phyloP scores from a whole-genome alignment of 2,797 vertebrate genomes.

The Danio aesculapii region DNA sequence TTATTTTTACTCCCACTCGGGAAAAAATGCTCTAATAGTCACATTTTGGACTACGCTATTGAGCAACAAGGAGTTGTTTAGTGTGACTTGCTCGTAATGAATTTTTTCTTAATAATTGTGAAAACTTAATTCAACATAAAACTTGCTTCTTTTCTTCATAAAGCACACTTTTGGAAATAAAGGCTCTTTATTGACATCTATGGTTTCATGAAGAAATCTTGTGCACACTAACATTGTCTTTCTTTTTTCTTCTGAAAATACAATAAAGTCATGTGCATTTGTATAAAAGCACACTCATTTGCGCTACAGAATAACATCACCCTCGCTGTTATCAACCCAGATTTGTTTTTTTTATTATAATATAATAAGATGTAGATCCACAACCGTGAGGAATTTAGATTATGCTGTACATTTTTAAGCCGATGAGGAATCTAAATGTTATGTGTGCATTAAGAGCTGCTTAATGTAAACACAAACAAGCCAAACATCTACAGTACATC shows the following conservation, averaged over 20 bases:
- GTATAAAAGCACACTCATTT: background rate
- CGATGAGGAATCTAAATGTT: background rate
- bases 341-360: background rate
- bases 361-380: background rate
- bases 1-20: conserved; percentile 16
- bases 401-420: conserved; percentile 25
- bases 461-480: conserved; percentile 28
- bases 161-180: too few species aligned
- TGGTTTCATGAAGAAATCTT: too few species aligned
- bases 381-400: conserved; percentile 15
- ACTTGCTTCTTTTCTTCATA: too few species aligned
- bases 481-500: conserved; percentile 6
- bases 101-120: background rate
- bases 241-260: background rate
- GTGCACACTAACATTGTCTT: background rate
- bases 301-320: background rate
- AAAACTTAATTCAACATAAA: background rate
- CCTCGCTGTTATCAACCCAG: background rate
- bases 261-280: background rate
- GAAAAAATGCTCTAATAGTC: background rate
- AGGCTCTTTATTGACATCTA: too few species aligned
- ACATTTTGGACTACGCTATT: background rate
- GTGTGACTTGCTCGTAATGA: background rate
- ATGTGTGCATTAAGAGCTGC: conserved; percentile 3
- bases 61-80: background rate